Base-by-base conservation (phyloP, 2,888 invertebrate genomes). In the Chaetogeoica ovagalla region DNA sequence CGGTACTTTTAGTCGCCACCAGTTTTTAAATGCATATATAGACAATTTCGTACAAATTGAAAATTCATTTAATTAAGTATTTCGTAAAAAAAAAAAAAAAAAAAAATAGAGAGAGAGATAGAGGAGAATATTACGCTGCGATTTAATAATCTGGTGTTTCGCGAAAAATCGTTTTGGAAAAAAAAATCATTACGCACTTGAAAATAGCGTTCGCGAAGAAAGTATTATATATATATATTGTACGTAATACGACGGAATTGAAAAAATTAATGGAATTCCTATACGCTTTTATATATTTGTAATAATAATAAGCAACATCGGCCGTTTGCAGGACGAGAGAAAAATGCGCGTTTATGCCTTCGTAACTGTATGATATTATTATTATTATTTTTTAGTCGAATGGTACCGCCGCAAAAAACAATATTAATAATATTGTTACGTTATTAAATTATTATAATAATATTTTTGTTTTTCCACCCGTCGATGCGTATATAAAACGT, bases 221-320 rank as follows among this genome's bases (percentile, higher is more conserved):
- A 75, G 75, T 66, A 75, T 75, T 66, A 68, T 55, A 37, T 30
- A 15, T 60, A 48, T 39, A 72, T 21, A 62, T 39, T 21, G 0
- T 7, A 15, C 23, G 15, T 30, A 11, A 62, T 15, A 15, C 17
- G 62, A 55, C 21, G 59, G 68, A 76, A 76, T 76, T 68, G 66
- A 43, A 66, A 76, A 76, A 76, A 76, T 68, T 76, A 76, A 76
- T 68, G 43, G 68, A 76, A 76, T 76, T 76, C 75, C 75, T 21
- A 43, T 19, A 65, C 21, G 39, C 30, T 30, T 30, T 30, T 55
- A 23, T 55, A 52, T 43, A 43, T 43, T 43, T 37, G 48, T 62
- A 72, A 48, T 68, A 9, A 55, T 57, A 63, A 21, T 39, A 57
- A 74, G 37, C 52, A 17, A 52, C 55, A 11, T 62, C 48, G 13